Percentiles rank a stretch among this genome's conserved stretches.
These are phyloP conservation scores for Halichondria panicea DNA, from an alignment of 37 sponge, comb jelly and placozoan genomes.

Conservation along the genomic window DNA sequence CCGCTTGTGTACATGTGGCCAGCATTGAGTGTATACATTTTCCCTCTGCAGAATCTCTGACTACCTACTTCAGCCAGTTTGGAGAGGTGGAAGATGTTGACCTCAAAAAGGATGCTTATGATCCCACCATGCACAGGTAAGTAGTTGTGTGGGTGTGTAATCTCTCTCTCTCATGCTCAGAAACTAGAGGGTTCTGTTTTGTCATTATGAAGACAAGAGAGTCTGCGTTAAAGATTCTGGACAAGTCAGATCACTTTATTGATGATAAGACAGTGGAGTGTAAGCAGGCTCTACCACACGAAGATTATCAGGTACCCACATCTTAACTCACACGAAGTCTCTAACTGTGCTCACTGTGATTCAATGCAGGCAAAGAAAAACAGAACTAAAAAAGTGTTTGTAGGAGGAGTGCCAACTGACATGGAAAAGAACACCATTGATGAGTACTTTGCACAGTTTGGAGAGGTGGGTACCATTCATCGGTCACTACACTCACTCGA, in stretches of 20 bases:
- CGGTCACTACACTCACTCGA: not conserved
- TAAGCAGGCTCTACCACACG: constrained; percentile 72
- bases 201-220: constrained; percentile 51
- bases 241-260: constrained; percentile 33
- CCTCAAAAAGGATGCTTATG: constrained; percentile 67
- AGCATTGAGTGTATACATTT: no score
- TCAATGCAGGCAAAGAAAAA: constrained; percentile 35
- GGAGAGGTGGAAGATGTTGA: constrained; percentile 52
- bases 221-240: constrained; percentile 46
- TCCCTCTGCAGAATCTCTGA: constrained; percentile 51
- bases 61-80: constrained; percentile 59
- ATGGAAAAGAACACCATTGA: constrained; percentile 53
- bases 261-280: constrained; percentile 44
- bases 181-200: constrained; percentile 82
- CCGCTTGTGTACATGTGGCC: no score
- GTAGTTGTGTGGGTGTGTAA: not conserved
- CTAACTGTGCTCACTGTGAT: not conserved
- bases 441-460: constrained; percentile 62
- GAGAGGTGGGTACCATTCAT: constrained; percentile 68
- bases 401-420: constrained; percentile 79
- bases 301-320: constrained; percentile 36
- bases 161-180: constrained; percentile 7
- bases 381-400: constrained; percentile 81
- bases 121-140: not conserved
- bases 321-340: not conserved